These are phyloP conservation scores for Porites lobata DNA, from an alignment of 92 coral and sea anemone genomes.

Conservation along the genomic window DNA sequence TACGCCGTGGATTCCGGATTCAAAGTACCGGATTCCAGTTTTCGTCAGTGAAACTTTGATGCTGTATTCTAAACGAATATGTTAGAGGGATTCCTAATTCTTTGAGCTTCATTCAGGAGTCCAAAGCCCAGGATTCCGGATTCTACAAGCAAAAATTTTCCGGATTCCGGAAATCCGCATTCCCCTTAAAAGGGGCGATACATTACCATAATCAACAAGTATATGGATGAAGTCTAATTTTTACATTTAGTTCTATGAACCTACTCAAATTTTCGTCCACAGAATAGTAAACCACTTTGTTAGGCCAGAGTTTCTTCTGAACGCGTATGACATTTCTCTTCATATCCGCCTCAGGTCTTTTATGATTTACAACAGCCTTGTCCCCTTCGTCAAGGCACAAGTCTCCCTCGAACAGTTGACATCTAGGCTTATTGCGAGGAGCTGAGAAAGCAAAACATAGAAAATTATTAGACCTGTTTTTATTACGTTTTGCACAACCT, in stretches of 20 bases:
- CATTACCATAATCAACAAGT: not conserved
- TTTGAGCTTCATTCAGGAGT: too few species aligned
- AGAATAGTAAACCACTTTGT: slow-evolving; percentile 27
- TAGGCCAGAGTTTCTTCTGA: slow-evolving; percentile 48
- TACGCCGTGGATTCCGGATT: too few species aligned
- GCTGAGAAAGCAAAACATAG: not conserved
- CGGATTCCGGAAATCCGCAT: too few species aligned
- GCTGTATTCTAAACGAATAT: too few species aligned
- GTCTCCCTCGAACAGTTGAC: slow-evolving; percentile 84
- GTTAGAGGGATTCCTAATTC: too few species aligned
- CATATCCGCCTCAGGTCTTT: slow-evolving; percentile 56
- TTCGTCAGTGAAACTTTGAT: too few species aligned
- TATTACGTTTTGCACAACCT: too few species aligned
- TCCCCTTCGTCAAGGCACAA: slow-evolving; percentile 61
- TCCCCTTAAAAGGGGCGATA: too few species aligned
- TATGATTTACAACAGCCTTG: slow-evolving; percentile 61
- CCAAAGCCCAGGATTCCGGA: too few species aligned
- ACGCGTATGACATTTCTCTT: slow-evolving; percentile 55
- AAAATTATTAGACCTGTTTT: not conserved
- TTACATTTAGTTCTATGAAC: not conserved
- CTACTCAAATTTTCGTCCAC: slow-evolving; percentile 34
- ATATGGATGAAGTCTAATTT: not conserved
- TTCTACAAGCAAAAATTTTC: too few species aligned
- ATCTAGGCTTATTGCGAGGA: slow-evolving; percentile 12
- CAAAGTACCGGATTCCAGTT: too few species aligned